phyloP scores from a whole-genome alignment of 2,797 vertebrate species.

The Amblyopsis hoosieri region DNA sequence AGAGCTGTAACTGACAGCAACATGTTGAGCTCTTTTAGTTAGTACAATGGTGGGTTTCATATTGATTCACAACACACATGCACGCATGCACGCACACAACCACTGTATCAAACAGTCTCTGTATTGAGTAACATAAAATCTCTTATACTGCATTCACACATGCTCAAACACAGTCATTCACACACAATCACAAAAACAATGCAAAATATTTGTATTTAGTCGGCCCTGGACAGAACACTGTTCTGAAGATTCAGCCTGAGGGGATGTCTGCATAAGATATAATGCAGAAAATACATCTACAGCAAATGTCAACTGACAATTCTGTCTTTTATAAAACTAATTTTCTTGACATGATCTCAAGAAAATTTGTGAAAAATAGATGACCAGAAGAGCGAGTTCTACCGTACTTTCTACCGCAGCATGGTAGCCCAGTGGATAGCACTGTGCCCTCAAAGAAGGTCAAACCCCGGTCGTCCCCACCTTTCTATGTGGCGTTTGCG shows the following conservation, averaged over 20 bases:
- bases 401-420: background rate
- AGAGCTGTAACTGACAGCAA: constrained; percentile 3
- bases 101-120: constrained; percentile 2
- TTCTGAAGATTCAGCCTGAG: background rate
- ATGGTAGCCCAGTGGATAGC: too few relatives aligned
- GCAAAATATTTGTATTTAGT: background rate
- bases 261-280: too few relatives aligned
- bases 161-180: background rate
- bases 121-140: constrained; percentile 19
- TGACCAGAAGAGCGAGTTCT: too few relatives aligned
- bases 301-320: too few relatives aligned
- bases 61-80: constrained; percentile 21
- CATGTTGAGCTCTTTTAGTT: constrained; percentile 32
- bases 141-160: constrained; percentile 15
- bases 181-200: constrained; percentile 13
- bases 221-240: constrained; percentile 9
- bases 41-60: constrained; percentile 36
- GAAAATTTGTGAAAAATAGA: too few relatives aligned
- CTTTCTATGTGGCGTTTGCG: too few relatives aligned
- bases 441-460: too few relatives aligned
- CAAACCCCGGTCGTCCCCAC: too few relatives aligned
- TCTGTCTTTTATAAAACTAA: too few relatives aligned
- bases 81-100: constrained; percentile 6
- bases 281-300: too few relatives aligned
- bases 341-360: too few relatives aligned